Evolutionary conservation across 2,888 invertebrate species (phyloP), one percentile per base, ranked within the genome.

Genomic region (Acleris literana): DNA sequence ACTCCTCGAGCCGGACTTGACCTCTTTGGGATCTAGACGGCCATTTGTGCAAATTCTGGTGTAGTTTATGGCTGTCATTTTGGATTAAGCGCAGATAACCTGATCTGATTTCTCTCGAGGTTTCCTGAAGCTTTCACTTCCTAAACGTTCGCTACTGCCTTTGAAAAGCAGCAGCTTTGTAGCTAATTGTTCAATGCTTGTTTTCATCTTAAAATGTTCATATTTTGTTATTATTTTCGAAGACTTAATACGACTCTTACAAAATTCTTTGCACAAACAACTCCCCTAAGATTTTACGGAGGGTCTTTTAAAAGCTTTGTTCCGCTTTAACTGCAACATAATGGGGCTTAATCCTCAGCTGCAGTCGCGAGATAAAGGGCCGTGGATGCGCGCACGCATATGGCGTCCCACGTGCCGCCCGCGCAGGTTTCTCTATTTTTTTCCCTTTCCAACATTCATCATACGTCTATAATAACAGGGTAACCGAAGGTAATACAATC

Each of bases 321-420:
- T 61, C 59, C 57, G 56, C 55, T 49, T 48, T 80, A 80, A 83
- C 78, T 75, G 77, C 76, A 78, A 76, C 82, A 88, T 87, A 87
- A 86, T 85, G 82, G 80, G 78, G 79, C 79, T 84, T 83, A 84
- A 87, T 86, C 84, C 81, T 81, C 82, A 81, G 82, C 80, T 86
- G 87, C 83, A 83, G 79, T 77, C 75, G 82, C 85, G 70, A 84
- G 86, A 89, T 90, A 87, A 86, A 86, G 80, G 78, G 75, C 78
- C 76, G 79, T 74, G 79, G 87, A 84, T 85, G 88, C 85, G 85
- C 84, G 70, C 74, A 85, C 87, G 84, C 92, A 92, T 92, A 90
- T 92, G 91, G 85, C 91, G 71, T 75, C 92, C 92, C 92, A 92
- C 92, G 92, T 92, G 92, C 89, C 87, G 79, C 86, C 85, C 74